Percentiles rank a stretch among this genome's conserved stretches.
Evolutionary conservation across 2,888 invertebrate genomes (phyloP).

Genomic region (Ochlodes sylvanus): DNA sequence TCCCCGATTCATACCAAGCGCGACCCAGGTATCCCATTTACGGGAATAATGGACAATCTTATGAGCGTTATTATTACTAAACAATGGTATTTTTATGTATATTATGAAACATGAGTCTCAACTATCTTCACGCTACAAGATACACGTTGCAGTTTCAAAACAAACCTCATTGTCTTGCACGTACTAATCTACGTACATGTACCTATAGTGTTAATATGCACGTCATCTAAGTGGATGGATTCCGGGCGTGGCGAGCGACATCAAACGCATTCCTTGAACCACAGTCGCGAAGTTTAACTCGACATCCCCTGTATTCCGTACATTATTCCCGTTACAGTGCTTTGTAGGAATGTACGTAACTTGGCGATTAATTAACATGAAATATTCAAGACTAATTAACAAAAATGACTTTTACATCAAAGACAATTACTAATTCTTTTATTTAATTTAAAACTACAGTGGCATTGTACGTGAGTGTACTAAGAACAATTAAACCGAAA

Average conservation of each 20-base stretch:
- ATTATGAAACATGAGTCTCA: no score
- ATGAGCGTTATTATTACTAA: no score
- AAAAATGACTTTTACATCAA: no score
- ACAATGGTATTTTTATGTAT: no score
- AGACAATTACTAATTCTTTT: no score
- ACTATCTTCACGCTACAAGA: no score
- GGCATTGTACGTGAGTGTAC: constrained; percentile 39
- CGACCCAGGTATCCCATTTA: no score
- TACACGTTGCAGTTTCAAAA: neutral
- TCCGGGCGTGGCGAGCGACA: constrained; percentile 24
- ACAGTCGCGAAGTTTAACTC: constrained; percentile 31
- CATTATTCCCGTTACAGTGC: neutral
- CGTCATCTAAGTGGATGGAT: constrained; percentile 30
- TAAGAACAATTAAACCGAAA: constrained; percentile 36
- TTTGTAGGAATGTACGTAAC: neutral
- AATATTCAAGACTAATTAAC: no score
- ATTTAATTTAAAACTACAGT: neutral
- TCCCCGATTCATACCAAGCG: no score
- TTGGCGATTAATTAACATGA: neutral
- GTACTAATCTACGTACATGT: constrained; percentile 2
- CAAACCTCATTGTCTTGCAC: neutral
- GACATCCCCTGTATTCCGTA: constrained; percentile 26
- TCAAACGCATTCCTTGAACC: constrained; percentile 36
- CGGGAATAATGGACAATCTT: no score
- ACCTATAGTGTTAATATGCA: constrained; percentile 22